Evolutionary conservation across 2,888 invertebrate genomes (phyloP).

Genomic region (Axea sp.): DNA sequence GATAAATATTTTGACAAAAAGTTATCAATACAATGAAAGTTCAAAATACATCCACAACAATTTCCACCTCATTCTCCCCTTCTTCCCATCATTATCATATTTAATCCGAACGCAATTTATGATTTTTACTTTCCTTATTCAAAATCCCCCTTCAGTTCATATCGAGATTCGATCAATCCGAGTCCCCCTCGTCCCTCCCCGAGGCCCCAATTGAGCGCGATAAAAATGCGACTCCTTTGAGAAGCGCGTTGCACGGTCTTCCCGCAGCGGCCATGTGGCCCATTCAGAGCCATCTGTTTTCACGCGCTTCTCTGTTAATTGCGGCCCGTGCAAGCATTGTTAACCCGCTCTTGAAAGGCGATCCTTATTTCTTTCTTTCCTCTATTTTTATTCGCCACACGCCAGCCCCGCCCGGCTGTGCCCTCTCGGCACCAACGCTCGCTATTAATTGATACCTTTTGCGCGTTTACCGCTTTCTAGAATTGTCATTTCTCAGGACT

Average conservation of each 20-base stretch:
- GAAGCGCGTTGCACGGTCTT: neutral
- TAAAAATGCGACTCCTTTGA: neutral
- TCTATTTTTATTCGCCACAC: slow-evolving; percentile 14
- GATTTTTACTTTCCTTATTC: too few relatives aligned
- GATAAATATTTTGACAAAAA: too few relatives aligned
- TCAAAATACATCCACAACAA: too few relatives aligned
- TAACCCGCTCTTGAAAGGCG: slow-evolving; percentile 31
- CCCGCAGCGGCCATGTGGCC: slow-evolving; percentile 70
- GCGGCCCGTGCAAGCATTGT: slow-evolving; percentile 55
- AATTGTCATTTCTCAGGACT: slow-evolving; percentile 16
- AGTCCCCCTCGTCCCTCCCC: too few relatives aligned
- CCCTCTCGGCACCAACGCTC: slow-evolving; percentile 6
- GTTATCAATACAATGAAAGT: too few relatives aligned
- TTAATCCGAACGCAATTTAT: too few relatives aligned
- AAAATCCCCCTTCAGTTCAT: too few relatives aligned
- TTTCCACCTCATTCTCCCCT: too few relatives aligned
- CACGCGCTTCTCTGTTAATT: slow-evolving; percentile 48
- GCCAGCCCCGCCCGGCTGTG: neutral
- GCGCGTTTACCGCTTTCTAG: slow-evolving; percentile 24
- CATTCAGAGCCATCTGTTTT: slow-evolving; percentile 69
- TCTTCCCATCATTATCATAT: too few relatives aligned
- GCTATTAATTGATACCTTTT: slow-evolving; percentile 33
- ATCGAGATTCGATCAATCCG: too few relatives aligned
- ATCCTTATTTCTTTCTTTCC: neutral
- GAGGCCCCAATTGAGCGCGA: slow-evolving; percentile 1